Conservation (phyloP, 1,140 invertebrate genomes). For the Samia ricini region DNA sequence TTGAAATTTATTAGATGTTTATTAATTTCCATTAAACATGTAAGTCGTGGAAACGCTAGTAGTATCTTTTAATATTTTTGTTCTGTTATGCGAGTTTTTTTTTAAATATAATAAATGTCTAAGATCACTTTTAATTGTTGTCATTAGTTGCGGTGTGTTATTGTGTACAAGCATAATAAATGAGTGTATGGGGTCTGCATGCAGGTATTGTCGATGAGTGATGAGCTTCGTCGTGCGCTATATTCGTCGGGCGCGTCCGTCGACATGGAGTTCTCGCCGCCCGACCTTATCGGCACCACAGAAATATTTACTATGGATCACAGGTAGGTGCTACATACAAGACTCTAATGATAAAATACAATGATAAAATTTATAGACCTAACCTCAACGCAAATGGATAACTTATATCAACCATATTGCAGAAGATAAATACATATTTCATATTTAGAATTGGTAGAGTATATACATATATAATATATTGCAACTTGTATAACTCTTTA, state of each 20-base stretch:
- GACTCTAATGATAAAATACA: too few species aligned
- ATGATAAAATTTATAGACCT: too few species aligned
- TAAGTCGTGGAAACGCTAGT: too few species aligned
- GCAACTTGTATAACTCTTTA: too few species aligned
- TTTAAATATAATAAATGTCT: too few species aligned
- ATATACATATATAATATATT: too few species aligned
- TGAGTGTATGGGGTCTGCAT: background rate
- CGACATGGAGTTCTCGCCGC: slow-evolving; percentile 91
- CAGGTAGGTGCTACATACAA: slow-evolving; percentile 65
- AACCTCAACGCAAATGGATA: too few species aligned
- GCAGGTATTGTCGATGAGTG: slow-evolving; percentile 94
- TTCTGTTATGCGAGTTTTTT: background rate
- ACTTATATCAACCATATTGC: too few species aligned
- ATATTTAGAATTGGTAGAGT: too few species aligned
- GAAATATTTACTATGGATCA: slow-evolving; percentile 94
- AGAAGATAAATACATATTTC: too few species aligned
- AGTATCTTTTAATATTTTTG: background rate
- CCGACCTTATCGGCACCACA: slow-evolving; percentile 91
- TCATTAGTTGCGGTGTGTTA: background rate
- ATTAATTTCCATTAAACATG: too few species aligned
- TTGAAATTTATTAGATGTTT: too few species aligned
- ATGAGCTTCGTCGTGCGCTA: slow-evolving; percentile 90
- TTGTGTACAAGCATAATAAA: background rate
- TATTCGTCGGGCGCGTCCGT: slow-evolving; percentile 88
- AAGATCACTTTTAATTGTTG: background rate